Conservation (phyloP, 1,140 invertebrate genomes). For the Melanaphis sacchari region DNA sequence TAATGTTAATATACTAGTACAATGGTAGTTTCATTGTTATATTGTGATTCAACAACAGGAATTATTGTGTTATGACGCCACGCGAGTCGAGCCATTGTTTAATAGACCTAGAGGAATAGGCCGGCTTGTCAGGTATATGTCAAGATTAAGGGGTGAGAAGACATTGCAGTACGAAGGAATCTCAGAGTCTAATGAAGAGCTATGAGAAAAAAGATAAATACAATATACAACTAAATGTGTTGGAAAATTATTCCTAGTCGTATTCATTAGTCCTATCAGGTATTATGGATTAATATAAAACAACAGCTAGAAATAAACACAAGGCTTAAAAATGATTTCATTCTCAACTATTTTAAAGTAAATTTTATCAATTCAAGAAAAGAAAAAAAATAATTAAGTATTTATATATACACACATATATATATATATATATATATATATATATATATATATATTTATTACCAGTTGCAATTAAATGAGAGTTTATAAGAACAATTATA, state of each 20-base stretch:
- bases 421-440: too few species aligned
- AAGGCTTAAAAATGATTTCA: not conserved
- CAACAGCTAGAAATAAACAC: not conserved
- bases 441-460: too few species aligned
- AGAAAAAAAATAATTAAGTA: too few species aligned
- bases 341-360: not conserved
- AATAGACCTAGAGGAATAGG: conserved; percentile 24
- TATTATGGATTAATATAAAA: conserved; percentile 11
- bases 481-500: not conserved
- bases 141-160: not conserved
- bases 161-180: not conserved
- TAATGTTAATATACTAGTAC: not conserved
- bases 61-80: not conserved
- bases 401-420: too few species aligned
- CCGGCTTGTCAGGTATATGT: conserved; percentile 19
- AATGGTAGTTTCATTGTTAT: not conserved
- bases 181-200: conserved; percentile 11
- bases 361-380: not conserved
- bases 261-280: not conserved
- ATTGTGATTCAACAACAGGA: not conserved
- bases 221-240: conserved; percentile 4
- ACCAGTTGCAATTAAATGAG: not conserved
- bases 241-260: not conserved
- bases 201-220: conserved; percentile 20
- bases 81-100: not conserved